Conservation (phyloP, 1,140 invertebrate species). For the Theocolax elegans region DNA sequence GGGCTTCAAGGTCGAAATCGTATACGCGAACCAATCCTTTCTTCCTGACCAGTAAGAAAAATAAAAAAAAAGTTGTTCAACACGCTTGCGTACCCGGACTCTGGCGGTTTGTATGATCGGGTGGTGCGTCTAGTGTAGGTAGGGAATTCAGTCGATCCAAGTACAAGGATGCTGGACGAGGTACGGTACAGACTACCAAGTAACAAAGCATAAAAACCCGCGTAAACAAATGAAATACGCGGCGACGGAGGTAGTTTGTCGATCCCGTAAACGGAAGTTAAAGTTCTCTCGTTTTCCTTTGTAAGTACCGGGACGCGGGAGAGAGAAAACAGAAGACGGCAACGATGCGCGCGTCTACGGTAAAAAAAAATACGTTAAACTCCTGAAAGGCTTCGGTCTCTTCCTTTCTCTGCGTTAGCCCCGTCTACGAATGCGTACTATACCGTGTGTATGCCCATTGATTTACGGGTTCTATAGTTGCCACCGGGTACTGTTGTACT, state of each 20-base stretch:
- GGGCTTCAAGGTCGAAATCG: not conserved
- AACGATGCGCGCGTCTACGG: not conserved
- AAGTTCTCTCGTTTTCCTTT: not conserved
- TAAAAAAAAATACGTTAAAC: conserved; percentile 36
- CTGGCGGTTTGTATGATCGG: conserved; percentile 12
- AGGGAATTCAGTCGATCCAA: no score
- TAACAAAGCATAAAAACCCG: no score
- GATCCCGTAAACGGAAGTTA: not conserved
- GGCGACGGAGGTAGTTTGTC: not conserved
- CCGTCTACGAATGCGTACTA: no score
- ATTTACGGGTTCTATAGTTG: no score
- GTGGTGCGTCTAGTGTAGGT: no score
- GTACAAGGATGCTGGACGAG: no score
- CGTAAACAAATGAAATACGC: conserved; percentile 18
- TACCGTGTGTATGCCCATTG: no score
- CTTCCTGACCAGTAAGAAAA: no score
- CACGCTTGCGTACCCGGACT: conserved; percentile 8
- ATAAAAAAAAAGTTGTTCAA: not conserved
- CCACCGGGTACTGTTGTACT: no score
- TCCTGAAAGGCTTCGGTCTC: conserved; percentile 8
- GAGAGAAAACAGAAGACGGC: no score
- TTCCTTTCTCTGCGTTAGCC: not conserved
- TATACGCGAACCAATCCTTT: not conserved
- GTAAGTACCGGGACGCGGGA: no score
- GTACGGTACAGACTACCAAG: no score